These are phyloP conservation scores for Muricea muricata DNA, from an alignment of 92 coral and sea anemone genomes.

Conservation along the genomic window DNA sequence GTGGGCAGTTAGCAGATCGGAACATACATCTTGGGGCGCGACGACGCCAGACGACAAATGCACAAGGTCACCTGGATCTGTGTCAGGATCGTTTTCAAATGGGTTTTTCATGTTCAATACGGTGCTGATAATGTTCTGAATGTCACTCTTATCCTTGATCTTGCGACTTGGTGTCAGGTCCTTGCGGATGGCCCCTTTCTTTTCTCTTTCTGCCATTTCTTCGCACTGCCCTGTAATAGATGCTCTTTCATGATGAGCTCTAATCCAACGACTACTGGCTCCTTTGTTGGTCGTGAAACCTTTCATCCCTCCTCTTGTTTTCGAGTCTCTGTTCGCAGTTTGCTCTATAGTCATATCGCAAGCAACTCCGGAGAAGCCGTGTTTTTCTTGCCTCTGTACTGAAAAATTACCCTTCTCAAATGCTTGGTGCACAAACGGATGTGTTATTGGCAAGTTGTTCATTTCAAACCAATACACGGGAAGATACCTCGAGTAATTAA, in stretches of 20 bases:
- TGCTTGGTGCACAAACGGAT: not conserved
- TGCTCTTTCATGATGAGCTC: slow-evolving; percentile 23
- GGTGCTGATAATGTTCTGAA: not conserved
- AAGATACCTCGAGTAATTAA: slow-evolving; percentile 42
- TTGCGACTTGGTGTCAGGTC: not conserved
- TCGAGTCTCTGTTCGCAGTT: slow-evolving; percentile 29
- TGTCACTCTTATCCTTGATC: not conserved
- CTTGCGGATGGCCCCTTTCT: not conserved
- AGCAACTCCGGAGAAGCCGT: slow-evolving; percentile 5
- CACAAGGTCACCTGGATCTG: slow-evolving; percentile 2
- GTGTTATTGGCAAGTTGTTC: slow-evolving; percentile 4
- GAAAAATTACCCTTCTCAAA: slow-evolving; percentile 27
- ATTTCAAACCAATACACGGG: slow-evolving; percentile 16
- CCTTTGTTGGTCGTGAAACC: not conserved
- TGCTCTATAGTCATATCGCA: slow-evolving; percentile 31
- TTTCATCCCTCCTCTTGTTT: not conserved
- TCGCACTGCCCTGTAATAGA: not conserved
- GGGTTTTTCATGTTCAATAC: not conserved
- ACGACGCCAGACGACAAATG: not conserved
- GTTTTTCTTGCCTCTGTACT: slow-evolving; percentile 11
- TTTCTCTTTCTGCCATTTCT: not conserved
- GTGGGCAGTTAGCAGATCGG: not conserved
- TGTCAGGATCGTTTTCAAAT: not conserved
- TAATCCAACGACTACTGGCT: slow-evolving; percentile 1
- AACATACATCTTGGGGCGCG: not conserved